phyloP scores from a whole-genome alignment of 1,140 invertebrate species.

The Trinorchestia longiramus region DNA sequence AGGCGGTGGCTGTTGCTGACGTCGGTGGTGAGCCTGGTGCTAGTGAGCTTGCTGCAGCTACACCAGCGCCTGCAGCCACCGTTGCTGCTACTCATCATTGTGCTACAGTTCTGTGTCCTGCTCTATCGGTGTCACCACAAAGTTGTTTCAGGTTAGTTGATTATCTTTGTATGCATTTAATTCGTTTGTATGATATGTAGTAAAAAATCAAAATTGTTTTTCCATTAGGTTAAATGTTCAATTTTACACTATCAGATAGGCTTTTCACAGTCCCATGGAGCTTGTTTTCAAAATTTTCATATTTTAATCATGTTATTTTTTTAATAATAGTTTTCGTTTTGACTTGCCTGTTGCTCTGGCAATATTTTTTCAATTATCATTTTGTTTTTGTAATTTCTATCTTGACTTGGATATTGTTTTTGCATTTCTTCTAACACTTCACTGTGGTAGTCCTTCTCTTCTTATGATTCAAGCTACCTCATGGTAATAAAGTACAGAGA shows the following conservation, averaged over 20 bases:
- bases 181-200: neutral
- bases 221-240: neutral
- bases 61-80: neutral
- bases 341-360: no score
- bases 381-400: neutral
- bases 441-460: no score
- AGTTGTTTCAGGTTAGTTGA: slow-evolving; percentile 16
- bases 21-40: neutral
- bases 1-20: neutral
- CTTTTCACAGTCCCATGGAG: neutral
- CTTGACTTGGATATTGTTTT: neutral
- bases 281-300: no score
- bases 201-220: neutral
- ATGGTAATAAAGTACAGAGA: no score
- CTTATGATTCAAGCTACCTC: no score
- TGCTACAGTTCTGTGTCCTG: neutral
- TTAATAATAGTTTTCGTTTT: no score
- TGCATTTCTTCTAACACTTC: no score
- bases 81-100: slow-evolving; percentile 7
- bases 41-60: neutral
- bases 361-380: neutral
- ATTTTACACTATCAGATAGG: neutral
- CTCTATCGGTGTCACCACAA: neutral
- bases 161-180: neutral
- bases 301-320: no score